Conservation (phyloP, 2,113 vertebrate species). For the Pseudorectes ferrugineus region DNA sequence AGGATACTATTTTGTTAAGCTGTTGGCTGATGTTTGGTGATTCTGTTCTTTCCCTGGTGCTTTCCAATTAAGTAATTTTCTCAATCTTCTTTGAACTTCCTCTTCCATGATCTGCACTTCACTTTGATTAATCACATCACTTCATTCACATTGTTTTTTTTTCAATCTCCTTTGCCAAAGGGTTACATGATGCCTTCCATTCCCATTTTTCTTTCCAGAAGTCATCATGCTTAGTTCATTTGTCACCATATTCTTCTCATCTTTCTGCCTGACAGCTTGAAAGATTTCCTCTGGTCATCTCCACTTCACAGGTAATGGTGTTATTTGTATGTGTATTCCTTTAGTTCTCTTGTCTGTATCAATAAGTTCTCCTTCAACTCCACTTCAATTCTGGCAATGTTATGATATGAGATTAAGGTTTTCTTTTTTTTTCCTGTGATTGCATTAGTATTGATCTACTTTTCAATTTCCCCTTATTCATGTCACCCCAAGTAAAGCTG, state of each 20-base stretch:
- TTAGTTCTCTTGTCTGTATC: background rate
- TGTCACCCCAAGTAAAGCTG: background rate
- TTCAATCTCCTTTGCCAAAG: background rate
- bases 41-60: background rate
- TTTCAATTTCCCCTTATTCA: background rate
- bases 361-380: background rate
- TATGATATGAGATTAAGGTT: background rate
- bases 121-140: background rate
- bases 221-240: background rate
- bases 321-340: background rate
- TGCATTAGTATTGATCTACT: background rate
- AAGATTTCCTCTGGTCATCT: background rate
- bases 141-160: background rate
- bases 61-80: background rate
- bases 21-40: background rate
- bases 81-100: background rate
- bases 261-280: background rate
- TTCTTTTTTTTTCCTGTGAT: background rate
- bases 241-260: background rate
- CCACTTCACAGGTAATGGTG: background rate
- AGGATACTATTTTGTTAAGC: background rate
- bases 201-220: conserved; percentile 3
- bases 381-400: background rate
- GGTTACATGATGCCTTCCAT: background rate
- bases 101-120: background rate